Base-by-base conservation (phyloP, 1,140 invertebrate genomes). In the Pseudomyrmex gracilis region DNA sequence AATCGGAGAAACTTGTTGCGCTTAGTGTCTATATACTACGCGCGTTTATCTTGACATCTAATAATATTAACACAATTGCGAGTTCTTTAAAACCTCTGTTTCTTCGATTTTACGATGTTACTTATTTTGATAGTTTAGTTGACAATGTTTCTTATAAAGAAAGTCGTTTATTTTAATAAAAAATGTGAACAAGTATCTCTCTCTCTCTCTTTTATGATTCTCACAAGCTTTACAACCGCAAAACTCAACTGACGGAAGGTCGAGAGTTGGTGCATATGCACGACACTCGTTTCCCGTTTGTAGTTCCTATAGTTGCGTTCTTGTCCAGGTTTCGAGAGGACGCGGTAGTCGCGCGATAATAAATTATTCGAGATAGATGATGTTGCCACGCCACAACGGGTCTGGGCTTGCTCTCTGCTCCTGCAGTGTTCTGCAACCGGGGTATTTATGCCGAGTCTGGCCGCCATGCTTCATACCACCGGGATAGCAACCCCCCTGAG, bases 331-430 rank as follows among this genome's bases (percentile, higher is more conserved):
- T 93, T 93, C 91, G 92, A 92, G 92, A 92, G 92, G 90, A 93
- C 91, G 90, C 92, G 85, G 89, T 88, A 87, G 85, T 88, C 89
- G 85, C 73, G 92, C 88, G 89, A 93, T 94, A 93, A 94, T 94
- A 94, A 93, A 94, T 94, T 94, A 94, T 93, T 93, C 92, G 90
- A 94, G 93, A 94, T 94, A 94, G 93, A 94, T 94, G 93, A 94
- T 94, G 93, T 94, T 93, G 92, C 93, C 92, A 94, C 92, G 92
- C 93, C 93, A 93, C 92, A 87, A 89, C 88, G 88, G 88, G 88
- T 84, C 88, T 90, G 89, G 88, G 88, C 88, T 88, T 90, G 89
- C 88, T 90, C 89, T 84, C 88, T 89, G 88, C 88, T 89, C 82
- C 91, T 89, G 91, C 90, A 91, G 90, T 93, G 92, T 93, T 93